Percentiles rank a stretch among this genome's conserved stretches.
phyloP scores from a whole-genome alignment of 2,113 vertebrate genomes.

The Zosterops hypoxanthus region DNA sequence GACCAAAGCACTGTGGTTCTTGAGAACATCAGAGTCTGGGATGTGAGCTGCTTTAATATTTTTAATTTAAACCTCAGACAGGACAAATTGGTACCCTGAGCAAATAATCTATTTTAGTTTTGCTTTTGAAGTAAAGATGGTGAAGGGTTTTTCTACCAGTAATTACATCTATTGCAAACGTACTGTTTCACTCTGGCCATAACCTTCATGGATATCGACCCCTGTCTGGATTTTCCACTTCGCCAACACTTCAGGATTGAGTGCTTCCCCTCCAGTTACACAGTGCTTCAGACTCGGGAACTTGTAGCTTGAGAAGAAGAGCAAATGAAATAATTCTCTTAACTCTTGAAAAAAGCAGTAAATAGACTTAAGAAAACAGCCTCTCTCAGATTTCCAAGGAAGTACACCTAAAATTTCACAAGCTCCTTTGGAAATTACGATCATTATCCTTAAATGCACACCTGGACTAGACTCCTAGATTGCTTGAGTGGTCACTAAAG shows the following conservation, averaged over 20 bases:
- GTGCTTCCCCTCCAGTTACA: slow-evolving; percentile 78
- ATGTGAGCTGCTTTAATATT: background rate
- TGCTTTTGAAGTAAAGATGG: background rate
- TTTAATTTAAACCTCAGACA: background rate
- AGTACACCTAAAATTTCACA: background rate
- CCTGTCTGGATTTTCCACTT: slow-evolving; percentile 80
- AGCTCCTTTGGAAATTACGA: background rate
- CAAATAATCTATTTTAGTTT: background rate
- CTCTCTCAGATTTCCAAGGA: background rate
- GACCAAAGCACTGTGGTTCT: background rate
- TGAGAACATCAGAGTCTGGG: background rate
- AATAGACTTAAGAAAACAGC: background rate
- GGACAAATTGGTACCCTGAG: background rate
- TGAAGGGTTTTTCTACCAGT: background rate
- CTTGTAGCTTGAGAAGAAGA: slow-evolving; percentile 67
- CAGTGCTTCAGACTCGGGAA: slow-evolving; percentile 80
- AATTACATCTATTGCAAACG: background rate
- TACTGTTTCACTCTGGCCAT: slow-evolving; percentile 85
- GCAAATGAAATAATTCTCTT: background rate
- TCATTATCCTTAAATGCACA: too few relatives aligned
- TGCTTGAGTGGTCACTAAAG: background rate
- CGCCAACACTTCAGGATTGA: slow-evolving; percentile 78
- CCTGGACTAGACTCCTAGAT: background rate
- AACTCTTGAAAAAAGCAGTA: background rate
- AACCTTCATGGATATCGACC: slow-evolving; percentile 82